Evolutionary conservation across 2,888 invertebrate genomes (phyloP), one percentile per base, ranked within the genome.

Genomic region (Calliphora vomitoria): DNA sequence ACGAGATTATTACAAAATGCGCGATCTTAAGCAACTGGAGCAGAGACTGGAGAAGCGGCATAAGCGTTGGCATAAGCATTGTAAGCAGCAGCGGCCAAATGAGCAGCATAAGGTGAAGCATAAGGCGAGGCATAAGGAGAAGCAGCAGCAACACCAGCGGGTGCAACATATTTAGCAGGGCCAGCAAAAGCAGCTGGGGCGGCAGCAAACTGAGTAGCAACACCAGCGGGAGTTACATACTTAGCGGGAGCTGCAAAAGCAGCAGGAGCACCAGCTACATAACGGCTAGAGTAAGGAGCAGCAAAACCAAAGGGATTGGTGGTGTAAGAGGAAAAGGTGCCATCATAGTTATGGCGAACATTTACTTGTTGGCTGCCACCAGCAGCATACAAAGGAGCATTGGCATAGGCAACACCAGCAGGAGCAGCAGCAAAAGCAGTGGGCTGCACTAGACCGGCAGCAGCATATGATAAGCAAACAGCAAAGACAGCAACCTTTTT

Each of bases 391-490:
- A 93, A 82, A 10, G 93, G 94, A 84, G 94, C 94, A 80, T 94
- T 94, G 86, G 95, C 94, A 81, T 94, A 94, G 85, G 94, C 93
- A 64, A 91, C 50, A 88, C 93, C 89, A 15, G 91, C 90, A 3
- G 90, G 89, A 44, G 87, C 88, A 58, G 89, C 88, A 20, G 68
- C 84, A 4, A 85, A 50, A 31, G 89, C 88, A 3, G 90, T 87
- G 13, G 89, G 86, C 1, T 89, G 88, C 8, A 91, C 76, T 1
- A 91, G 76, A 38, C 92, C 90, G 4, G 58, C 58, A 58, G 90
- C 85, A 25, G 90, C 90, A 85, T 91, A 91, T 38, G 91, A 91
- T 41, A 91, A 84, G 55, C 91, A 80, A 15, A 91, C 92, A 78
- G 92, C 91, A 74, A 90, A 79, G 55, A 92, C 82, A 75, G 91